These are phyloP conservation scores for Tethea ocularis DNA, from an alignment of 2,888 invertebrate species.

Conservation along the genomic window DNA sequence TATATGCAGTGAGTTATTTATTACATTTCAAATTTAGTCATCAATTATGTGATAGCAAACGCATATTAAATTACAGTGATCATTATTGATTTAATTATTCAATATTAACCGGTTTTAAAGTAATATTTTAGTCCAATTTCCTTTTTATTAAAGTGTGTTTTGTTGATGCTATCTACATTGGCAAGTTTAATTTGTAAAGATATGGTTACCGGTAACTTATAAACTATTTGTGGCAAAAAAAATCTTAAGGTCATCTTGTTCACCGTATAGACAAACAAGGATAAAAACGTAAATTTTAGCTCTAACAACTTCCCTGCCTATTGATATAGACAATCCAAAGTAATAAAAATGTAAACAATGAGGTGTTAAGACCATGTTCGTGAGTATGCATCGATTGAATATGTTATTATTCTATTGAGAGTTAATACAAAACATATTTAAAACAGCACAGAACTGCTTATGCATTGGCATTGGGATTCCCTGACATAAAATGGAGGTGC, in stretches of 20 bases:
- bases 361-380: not conserved
- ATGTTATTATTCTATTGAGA: not conserved
- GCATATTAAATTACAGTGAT: not conserved
- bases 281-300: not conserved
- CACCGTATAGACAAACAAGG: not conserved
- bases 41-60: not conserved
- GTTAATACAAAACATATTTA: not conserved
- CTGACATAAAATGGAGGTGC: conserved; percentile 15
- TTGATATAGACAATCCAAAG: not conserved
- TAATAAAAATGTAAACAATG: not conserved
- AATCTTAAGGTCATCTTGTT: not conserved
- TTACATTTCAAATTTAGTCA: conserved; percentile 9
- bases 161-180: not conserved
- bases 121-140: not conserved
- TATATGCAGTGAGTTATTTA: conserved; percentile 27
- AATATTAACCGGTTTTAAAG: not conserved
- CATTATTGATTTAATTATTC: not conserved
- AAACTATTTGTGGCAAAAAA: not conserved
- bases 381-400: not conserved
- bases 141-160: not conserved
- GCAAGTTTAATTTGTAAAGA: not conserved
- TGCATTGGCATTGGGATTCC: conserved; percentile 11
- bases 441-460: not conserved
- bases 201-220: not conserved
- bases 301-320: not conserved